Evolutionary conservation across 2,113 vertebrate species (phyloP).

Genomic region (Holacanthus passer): DNA sequence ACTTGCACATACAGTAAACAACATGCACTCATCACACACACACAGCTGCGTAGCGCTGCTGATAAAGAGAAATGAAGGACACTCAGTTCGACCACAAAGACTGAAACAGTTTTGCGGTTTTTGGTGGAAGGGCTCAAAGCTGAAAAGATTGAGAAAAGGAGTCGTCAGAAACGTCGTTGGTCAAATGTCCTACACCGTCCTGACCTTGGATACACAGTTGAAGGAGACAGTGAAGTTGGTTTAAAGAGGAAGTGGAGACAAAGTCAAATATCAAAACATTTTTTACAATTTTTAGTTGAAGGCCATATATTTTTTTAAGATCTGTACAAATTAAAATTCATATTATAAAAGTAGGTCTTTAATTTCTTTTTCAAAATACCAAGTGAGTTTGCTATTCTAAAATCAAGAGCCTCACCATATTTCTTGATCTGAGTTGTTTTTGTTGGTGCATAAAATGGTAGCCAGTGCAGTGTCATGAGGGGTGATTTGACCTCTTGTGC

Average conservation of each 20-base stretch:
- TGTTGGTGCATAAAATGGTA: too few relatives aligned
- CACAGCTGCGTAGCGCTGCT: slow-evolving; percentile 1
- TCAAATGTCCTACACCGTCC: not conserved
- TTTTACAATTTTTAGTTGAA: not conserved
- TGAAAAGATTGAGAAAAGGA: not conserved
- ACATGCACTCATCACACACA: slow-evolving; percentile 11
- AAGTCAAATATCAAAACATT: not conserved
- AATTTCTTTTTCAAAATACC: too few relatives aligned
- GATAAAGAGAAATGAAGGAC: slow-evolving; percentile 21
- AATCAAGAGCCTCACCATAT: too few relatives aligned
- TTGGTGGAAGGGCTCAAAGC: not conserved
- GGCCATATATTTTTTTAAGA: not conserved
- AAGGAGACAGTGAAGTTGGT: not conserved
- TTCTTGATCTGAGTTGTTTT: too few relatives aligned
- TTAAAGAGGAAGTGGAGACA: not conserved
- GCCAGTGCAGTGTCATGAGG: too few relatives aligned
- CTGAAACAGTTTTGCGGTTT: not conserved
- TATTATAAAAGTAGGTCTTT: too few relatives aligned
- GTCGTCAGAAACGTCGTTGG: not conserved
- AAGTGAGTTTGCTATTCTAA: too few relatives aligned
- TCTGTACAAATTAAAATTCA: too few relatives aligned
- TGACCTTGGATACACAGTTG: not conserved
- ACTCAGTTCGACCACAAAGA: not conserved
- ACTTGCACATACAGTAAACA: slow-evolving; percentile 39
- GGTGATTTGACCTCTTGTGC: too few relatives aligned